These are phyloP conservation scores for Heliconius ethilla DNA, from an alignment of 2,888 invertebrate genomes.

Conservation along the genomic window DNA sequence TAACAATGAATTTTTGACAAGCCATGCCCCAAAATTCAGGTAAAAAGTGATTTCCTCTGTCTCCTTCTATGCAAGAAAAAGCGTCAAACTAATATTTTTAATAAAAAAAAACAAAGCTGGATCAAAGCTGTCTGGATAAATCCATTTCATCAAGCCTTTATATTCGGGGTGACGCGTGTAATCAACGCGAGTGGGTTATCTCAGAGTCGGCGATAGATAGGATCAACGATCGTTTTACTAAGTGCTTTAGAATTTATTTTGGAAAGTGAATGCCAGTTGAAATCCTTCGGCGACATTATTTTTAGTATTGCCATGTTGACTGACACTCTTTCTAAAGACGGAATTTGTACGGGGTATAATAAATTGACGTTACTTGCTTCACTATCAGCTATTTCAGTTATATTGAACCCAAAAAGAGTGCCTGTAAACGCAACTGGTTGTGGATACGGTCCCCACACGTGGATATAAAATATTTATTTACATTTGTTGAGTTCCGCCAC, in stretches of 20 bases:
- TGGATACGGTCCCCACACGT: too few species aligned
- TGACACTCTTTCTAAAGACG: neutral
- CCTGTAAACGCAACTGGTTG: too few species aligned
- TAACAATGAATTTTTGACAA: too few species aligned
- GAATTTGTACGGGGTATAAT: neutral
- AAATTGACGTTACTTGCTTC: too few species aligned
- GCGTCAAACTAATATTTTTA: neutral
- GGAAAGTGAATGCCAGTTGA: conserved; percentile 5
- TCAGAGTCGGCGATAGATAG: conserved; percentile 11
- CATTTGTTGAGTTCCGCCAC: too few species aligned
- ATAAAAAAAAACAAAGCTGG: neutral
- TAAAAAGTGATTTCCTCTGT: too few species aligned
- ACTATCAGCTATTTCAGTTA: too few species aligned
- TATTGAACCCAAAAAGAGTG: too few species aligned
- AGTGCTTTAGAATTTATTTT: conserved; percentile 21
- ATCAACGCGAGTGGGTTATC: conserved; percentile 30
- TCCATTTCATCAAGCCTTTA: conserved; percentile 30
- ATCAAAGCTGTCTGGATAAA: conserved; percentile 4
- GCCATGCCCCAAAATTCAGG: too few species aligned
- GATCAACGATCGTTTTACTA: conserved; percentile 16
- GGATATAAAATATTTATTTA: too few species aligned
- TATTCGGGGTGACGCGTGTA: conserved; percentile 15
- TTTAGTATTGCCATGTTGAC: neutral
- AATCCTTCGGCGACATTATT: neutral
- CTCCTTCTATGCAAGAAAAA: too few species aligned